Evolutionary conservation across 2,888 invertebrate species (phyloP), one percentile per base, ranked within the genome.

Genomic region (Pecten maximus): DNA sequence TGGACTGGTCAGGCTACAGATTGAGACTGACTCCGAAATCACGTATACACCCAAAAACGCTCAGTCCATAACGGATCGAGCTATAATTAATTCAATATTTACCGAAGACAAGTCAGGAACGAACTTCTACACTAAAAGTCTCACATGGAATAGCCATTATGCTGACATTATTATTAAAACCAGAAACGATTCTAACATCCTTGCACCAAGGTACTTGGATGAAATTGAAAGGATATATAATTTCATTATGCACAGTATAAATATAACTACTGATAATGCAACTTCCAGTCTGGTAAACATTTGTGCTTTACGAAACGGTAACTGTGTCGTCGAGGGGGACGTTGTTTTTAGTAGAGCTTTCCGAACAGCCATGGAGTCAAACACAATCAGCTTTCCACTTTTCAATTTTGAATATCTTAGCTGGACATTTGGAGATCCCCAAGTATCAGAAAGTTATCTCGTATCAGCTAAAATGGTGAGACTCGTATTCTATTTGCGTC

Each of bases 251-350:
- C 35, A 87, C n/a, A 15, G 39, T 4, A 16, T 28, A 16, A 74
- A 74, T 28, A 87, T 35, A 19, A 0, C 90, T 12, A 60, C 28
- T 48, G 60, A 28, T 60, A 94, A 92, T 86, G 12, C 44, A 6
- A 44, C 44, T 10, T 6, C 12, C 44, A 12, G 44, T 44, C 44
- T 44, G 44, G 28, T 48, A 12, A 92, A 93, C 89, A 87, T 94
- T 12, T 95, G 95, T 91, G 94, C 94, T 0, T 92, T 86, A 86
- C 89, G 93, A 8, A 48, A 89, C 60, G 87, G 88, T 35, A 40
- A 87, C 19, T 95, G 95, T 91, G 91, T 93, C 0, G 92, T 95
- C 2, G 94, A 94, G 50, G 93, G 94, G 1, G 90, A 89, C 12
- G 91, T 93, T 16, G 48, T 92, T 39, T 87, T 91, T 0, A 35